phyloP scores from a whole-genome alignment of 2,113 vertebrate genomes.

The Amblyopsis rosae region DNA sequence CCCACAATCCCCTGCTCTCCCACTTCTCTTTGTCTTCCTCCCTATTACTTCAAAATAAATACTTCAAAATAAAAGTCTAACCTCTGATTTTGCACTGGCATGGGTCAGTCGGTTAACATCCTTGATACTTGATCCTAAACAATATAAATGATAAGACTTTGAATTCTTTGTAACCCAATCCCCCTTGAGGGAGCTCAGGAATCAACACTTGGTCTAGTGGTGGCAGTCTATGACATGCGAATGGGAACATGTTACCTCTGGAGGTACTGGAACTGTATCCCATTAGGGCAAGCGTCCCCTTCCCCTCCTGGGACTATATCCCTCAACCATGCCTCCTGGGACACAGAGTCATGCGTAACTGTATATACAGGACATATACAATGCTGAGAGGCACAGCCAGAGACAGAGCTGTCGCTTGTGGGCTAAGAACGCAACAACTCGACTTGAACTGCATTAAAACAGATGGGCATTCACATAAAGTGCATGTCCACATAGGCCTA shows the following conservation, averaged over 20 bases:
- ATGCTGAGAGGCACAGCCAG: not conserved
- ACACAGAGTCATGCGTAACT: not conserved
- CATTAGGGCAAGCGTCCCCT: slow-evolving; percentile 19
- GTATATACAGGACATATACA: not conserved
- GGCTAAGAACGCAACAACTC: not conserved
- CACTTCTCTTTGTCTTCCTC: too few species aligned
- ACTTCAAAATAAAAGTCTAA: too few species aligned
- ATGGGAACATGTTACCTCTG: slow-evolving; percentile 53
- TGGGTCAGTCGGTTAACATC: too few species aligned
- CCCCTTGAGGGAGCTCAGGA: not conserved
- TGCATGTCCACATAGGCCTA: not conserved
- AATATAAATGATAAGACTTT: too few species aligned
- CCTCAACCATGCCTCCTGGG: not conserved
- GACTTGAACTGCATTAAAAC: not conserved
- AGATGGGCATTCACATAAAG: not conserved
- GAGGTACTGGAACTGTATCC: slow-evolving; percentile 49
- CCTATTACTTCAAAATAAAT: too few species aligned
- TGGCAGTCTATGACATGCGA: slow-evolving; percentile 33
- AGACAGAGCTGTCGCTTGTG: not conserved
- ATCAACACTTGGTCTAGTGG: not conserved
- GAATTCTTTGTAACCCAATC: not conserved
- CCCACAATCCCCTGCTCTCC: too few species aligned
- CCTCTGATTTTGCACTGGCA: too few species aligned
- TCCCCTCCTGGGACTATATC: slow-evolving; percentile 11
- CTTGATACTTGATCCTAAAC: too few species aligned